These are phyloP conservation scores for Indicator maculatus DNA, from an alignment of 2,113 vertebrate genomes.

Conservation along the genomic window DNA sequence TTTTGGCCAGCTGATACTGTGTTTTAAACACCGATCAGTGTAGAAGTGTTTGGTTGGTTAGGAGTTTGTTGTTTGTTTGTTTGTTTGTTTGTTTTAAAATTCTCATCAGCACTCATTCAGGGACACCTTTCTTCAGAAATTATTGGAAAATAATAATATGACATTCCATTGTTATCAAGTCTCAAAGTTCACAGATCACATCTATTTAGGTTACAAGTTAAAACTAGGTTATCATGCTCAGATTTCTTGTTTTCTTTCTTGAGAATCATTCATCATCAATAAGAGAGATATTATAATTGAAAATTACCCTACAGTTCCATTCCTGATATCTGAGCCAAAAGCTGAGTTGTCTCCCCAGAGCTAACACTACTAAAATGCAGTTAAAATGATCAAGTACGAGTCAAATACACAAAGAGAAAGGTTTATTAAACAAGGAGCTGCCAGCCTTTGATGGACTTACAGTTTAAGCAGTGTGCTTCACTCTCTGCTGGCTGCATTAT, in stretches of 20 bases:
- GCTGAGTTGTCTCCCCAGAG: conserved; percentile 33
- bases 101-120: neutral
- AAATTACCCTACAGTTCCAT: conserved; percentile 26
- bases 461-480: neutral
- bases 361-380: conserved; percentile 13
- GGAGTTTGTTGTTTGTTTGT: too few relatives aligned
- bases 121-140: neutral
- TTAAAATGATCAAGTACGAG: conserved; percentile 43
- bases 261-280: conserved; percentile 60
- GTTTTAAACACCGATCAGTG: neutral
- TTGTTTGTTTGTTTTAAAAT: neutral
- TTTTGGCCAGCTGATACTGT: neutral
- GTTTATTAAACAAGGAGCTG: conserved; percentile 36
- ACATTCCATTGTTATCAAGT: conserved; percentile 38
- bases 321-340: conserved; percentile 41
- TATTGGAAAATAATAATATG: conserved; percentile 26
- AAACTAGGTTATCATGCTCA: conserved; percentile 36
- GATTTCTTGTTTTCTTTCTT: conserved; percentile 53
- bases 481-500: neutral
- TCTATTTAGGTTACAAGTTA: conserved; percentile 58
- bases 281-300: conserved; percentile 29
- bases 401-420: conserved; percentile 41
- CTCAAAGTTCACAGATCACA: conserved; percentile 9
- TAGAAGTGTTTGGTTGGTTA: neutral
- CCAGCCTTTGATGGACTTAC: conserved; percentile 36